Evolutionary conservation across 2,797 vertebrate genomes (phyloP), one percentile per base, ranked within the genome.

Genomic region (Sebastes alutus): DNA sequence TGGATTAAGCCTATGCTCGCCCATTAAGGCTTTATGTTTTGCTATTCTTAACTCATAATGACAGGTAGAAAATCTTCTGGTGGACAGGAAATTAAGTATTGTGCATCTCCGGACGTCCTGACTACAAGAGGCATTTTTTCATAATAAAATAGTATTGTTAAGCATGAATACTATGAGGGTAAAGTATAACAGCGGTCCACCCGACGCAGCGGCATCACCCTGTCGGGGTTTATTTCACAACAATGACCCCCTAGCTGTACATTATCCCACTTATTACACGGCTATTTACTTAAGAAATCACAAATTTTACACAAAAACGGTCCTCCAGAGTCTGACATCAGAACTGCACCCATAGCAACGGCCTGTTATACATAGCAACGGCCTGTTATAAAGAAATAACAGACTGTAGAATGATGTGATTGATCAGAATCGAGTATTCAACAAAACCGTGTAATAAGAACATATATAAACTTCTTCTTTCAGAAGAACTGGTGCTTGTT

Each of bases 1-100:
- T 13, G 14, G 22, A 38, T 59, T 65, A 4, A 55, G n/a, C 42
- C 35, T 25, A 42, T 2, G 0, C 6, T 14, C 20, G n/a, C 14
- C n/a, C 75, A 70, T 33, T 66, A 69, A 35, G 61, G n/a, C 33
- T 65, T 66, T 38, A 60, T 75, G 30, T 14, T 66, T 42, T 42
- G 2, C 11, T 58, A 12, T 67, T 23, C 14, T 20, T 18, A 30
- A 42, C n/a, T 46, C 18, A 29, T 20, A 25, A 59, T 54, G 27
- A 49, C 59, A 58, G 55, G 3, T 42, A 25, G 0, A 55, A 63
- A 72, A 46, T 25, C 2, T 32, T 70, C 29, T 46, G 20, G 20
- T 14, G 8, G 20, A 16, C 23, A 62, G 22, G 33, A 78, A 54
- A 71, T 49, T 10, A 61, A n/a, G 22, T 76, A 29, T 63, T 69